Percentiles rank a stretch among this genome's conserved stretches.
Conservation (phyloP, 1,140 invertebrate species). For the Bilobella aurantiaca region DNA sequence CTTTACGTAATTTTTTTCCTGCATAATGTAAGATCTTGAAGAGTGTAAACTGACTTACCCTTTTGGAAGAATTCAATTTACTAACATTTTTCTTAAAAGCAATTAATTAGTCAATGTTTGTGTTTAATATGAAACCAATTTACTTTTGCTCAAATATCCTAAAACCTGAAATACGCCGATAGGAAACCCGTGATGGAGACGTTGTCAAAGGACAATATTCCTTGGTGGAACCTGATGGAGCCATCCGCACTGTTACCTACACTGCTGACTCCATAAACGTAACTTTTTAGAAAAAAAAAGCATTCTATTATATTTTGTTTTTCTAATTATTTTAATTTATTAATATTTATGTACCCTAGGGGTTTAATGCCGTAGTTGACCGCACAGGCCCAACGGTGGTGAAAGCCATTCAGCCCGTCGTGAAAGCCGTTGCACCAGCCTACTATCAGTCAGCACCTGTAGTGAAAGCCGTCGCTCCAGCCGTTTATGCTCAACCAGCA, state of each 20-base stretch:
- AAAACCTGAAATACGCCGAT: too few relatives aligned
- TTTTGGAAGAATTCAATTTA: too few relatives aligned
- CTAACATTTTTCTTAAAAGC: too few relatives aligned
- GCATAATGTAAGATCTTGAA: too few relatives aligned
- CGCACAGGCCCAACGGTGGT: not conserved
- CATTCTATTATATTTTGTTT: too few relatives aligned
- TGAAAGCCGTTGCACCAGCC: not conserved
- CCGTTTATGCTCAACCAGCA: not conserved
- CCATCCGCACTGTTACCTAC: conserved; percentile 19
- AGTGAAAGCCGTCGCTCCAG: not conserved
- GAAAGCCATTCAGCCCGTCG: not conserved
- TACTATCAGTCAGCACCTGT: not conserved
- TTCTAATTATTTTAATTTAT: not conserved
- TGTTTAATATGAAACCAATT: too few relatives aligned
- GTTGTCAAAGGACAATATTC: conserved; percentile 44
- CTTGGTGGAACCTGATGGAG: conserved; percentile 23
- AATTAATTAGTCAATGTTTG: too few relatives aligned
- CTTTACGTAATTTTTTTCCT: too few relatives aligned
- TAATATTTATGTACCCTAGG: not conserved
- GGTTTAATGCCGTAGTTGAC: conserved; percentile 13
- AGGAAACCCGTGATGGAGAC: conserved; percentile 49
- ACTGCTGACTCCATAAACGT: conserved; percentile 20
- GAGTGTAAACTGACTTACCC: too few relatives aligned
- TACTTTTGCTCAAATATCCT: too few relatives aligned
- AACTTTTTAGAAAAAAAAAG: too few relatives aligned